phyloP scores from a whole-genome alignment of 2,113 vertebrate genomes.

The Bothrops jararaca region DNA sequence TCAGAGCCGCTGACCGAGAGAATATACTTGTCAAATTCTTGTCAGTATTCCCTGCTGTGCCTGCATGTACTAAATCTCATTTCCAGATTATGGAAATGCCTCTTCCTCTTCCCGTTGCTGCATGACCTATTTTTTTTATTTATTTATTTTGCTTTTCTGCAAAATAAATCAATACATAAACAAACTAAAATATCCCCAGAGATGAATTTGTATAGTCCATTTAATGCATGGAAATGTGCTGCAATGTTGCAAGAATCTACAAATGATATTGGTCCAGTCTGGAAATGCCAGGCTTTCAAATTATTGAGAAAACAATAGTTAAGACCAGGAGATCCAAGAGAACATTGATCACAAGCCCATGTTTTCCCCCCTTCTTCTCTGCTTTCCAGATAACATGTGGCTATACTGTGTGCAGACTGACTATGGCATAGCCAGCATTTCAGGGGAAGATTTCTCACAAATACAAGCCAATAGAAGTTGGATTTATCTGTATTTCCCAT shows the following conservation, averaged over 20 bases:
- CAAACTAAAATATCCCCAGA: background rate
- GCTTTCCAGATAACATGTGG: background rate
- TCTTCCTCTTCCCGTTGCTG: background rate
- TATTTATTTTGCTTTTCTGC: background rate
- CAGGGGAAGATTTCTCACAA: background rate
- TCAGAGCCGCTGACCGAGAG: background rate
- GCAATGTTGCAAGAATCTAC: background rate
- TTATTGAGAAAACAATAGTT: background rate
- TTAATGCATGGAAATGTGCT: background rate
- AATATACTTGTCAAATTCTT: background rate
- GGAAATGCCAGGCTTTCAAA: background rate
- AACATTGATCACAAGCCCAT: too few species aligned
- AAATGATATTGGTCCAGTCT: background rate
- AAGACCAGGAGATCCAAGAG: background rate
- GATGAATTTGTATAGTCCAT: background rate
- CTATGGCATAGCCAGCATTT: background rate
- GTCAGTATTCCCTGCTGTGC: background rate
- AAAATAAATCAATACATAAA: background rate
- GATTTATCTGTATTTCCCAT: background rate
- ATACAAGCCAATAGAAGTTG: too few species aligned
- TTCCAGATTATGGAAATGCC: background rate
- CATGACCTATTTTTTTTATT: background rate
- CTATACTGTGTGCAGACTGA: background rate
- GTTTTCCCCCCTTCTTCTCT: background rate
- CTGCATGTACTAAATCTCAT: background rate